Evolutionary conservation across 2,797 vertebrate genomes (phyloP).

Genomic region (Pseudochirops corinnae): DNA sequence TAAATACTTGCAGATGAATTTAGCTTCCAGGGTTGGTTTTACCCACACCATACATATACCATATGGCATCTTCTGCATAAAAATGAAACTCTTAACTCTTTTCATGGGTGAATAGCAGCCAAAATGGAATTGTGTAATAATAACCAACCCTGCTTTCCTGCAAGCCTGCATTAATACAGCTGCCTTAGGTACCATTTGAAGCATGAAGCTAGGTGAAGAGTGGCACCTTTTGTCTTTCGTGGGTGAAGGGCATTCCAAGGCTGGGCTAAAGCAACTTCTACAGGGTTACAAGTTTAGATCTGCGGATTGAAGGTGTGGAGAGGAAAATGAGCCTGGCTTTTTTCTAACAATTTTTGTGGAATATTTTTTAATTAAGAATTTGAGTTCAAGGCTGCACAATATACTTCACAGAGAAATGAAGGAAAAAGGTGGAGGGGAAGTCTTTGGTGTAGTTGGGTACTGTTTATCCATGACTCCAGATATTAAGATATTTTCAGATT

Average conservation of each 20-base stretch:
- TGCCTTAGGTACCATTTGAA: conserved; percentile 68
- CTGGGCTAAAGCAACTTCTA: conserved; percentile 18
- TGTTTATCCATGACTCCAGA: not conserved
- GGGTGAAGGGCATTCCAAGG: conserved; percentile 44
- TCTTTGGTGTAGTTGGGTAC: not conserved
- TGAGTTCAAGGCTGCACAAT: not conserved
- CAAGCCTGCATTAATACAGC: conserved; percentile 55
- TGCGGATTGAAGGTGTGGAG: conserved; percentile 19
- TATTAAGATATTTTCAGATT: not conserved
- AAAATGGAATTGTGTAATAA: conserved; percentile 71
- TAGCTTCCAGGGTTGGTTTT: conserved; percentile 61
- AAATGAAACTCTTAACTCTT: conserved; percentile 75
- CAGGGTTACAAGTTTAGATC: not conserved
- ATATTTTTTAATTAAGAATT: not conserved
- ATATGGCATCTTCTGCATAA: conserved; percentile 69
- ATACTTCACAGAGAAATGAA: not conserved
- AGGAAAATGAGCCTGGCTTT: not conserved
- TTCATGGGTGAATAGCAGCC: conserved; percentile 71
- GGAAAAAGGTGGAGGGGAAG: not conserved
- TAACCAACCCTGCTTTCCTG: conserved; percentile 65
- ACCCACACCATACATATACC: conserved; percentile 57
- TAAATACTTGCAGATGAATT: conserved; percentile 36
- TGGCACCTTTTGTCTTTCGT: conserved; percentile 48
- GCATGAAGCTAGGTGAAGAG: conserved; percentile 65
- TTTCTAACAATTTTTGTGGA: not conserved